Evolutionary conservation across 2,113 vertebrate genomes (phyloP), one percentile per base, ranked within the genome.

Genomic region (Indicator indicator): DNA sequence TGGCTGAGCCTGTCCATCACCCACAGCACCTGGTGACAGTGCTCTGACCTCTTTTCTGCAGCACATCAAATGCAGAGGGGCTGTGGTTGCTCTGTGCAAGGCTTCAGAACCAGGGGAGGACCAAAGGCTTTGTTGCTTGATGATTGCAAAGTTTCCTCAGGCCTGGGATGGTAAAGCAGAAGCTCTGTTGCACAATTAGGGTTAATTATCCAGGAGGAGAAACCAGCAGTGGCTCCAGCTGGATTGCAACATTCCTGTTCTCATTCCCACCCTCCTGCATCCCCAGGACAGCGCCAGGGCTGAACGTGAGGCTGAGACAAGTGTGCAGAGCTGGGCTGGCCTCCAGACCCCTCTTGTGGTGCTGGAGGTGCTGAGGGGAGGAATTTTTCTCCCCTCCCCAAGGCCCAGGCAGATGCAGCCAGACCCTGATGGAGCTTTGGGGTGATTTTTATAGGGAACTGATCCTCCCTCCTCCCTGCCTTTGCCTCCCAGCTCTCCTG

Each of bases 91-190:
- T 28, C 9, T 14, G 50, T 79, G 36, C 40, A n/a, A 56, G 55
- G 86, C 84, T 42, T 52, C 67, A 13, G 30, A 86, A 42, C 36
- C 71, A 7, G 10, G 19, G 17, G 59, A 72, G 73, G 32, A 42
- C 77, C 21, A 15, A 33, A 65, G 11, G 1, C 21, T 75, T 67
- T 20, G 76, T n/a, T 62, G 50, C 62, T 86, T 24, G 77, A 2
- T 71, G 65, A 88, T 81, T 78, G 91, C 88, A 8, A 21, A 32
- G 48, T 74, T 64, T 96, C 90, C 83, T 60, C 12, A 2, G 95
- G 93, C 88, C 90, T 95, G 95, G 96, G 94, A 81, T 88, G 96
- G 88, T 88, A 72, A 88, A 88, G 67, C 69, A 72, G 83, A 64
- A 67, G 88, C 80, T 91, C 9, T 44, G 88, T 95, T 95, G 86